Percentiles rank a stretch among this genome's conserved stretches.
These are phyloP conservation scores for Cataglyphis cursor DNA, from an alignment of 2,888 invertebrate genomes.

Conservation along the genomic window DNA sequence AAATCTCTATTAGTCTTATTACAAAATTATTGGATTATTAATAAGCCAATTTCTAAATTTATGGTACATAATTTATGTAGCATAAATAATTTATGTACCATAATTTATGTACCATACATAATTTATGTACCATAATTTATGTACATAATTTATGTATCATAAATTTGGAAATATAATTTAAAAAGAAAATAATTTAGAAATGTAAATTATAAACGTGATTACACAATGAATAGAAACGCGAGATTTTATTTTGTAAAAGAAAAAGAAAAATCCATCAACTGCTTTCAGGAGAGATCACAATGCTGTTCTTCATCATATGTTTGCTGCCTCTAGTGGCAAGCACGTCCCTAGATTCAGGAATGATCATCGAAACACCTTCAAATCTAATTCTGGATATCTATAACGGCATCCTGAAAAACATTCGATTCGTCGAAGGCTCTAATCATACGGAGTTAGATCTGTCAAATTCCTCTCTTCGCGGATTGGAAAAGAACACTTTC, in stretches of 20 bases:
- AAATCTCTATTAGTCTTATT: neutral
- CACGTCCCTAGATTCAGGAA: slow-evolving; percentile 16
- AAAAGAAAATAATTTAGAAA: no score
- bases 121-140: no score
- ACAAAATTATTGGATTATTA: neutral
- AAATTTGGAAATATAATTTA: no score
- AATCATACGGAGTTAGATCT: slow-evolving; percentile 65
- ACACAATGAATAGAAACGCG: neutral
- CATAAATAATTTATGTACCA: no score
- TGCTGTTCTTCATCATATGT: slow-evolving; percentile 61
- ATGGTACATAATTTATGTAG: neutral
- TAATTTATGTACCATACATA: no score
- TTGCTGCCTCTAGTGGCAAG: slow-evolving; percentile 66
- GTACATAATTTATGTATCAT: no score
- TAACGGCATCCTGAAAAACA: slow-evolving; percentile 63
- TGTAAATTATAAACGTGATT: neutral
- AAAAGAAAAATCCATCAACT: neutral
- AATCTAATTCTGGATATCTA: slow-evolving; percentile 67
- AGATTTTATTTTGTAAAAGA: neutral
- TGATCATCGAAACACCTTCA: neutral
- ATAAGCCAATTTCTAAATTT: neutral
- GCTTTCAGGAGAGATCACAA: slow-evolving; percentile 30
- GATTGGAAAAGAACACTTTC: slow-evolving; percentile 71
- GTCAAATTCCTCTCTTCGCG: slow-evolving; percentile 62
- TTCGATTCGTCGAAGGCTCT: slow-evolving; percentile 42